These are phyloP conservation scores for Papilio glaucus DNA, from an alignment of 1,140 invertebrate genomes.

Conservation along the genomic window DNA sequence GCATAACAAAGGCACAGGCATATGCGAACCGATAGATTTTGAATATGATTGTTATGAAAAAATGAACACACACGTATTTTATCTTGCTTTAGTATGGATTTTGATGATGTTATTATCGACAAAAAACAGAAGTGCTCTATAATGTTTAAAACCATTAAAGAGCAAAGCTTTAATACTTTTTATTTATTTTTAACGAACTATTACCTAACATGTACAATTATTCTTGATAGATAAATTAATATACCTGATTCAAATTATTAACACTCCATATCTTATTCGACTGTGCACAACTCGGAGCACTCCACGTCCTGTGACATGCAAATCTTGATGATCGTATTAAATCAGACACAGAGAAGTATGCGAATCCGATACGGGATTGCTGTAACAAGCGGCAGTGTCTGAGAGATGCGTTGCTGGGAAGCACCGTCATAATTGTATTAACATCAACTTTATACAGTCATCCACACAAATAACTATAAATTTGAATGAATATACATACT, in stretches of 20 bases:
- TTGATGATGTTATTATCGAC: no score
- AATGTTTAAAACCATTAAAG: no score
- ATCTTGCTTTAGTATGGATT: not conserved
- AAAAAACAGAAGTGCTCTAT: no score
- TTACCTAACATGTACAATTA: no score
- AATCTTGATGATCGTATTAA: conserved; percentile 81
- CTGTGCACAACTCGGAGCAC: conserved; percentile 13
- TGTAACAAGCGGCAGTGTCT: conserved; percentile 64
- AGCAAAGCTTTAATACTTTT: no score
- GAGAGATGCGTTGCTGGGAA: conserved; percentile 46
- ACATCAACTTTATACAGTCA: conserved; percentile 53
- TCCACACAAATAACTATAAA: not conserved
- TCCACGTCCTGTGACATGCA: conserved; percentile 72
- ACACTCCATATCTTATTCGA: not conserved
- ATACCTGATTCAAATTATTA: not conserved
- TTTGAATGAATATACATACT: no score
- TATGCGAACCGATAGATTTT: conserved; percentile 40
- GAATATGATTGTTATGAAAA: conserved; percentile 28
- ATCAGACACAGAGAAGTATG: conserved; percentile 69
- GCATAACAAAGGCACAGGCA: conserved; percentile 62
- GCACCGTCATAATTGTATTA: conserved; percentile 62
- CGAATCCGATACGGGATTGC: conserved; percentile 65
- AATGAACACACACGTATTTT: not conserved
- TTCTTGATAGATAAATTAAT: not conserved
- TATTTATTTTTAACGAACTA: no score